These are phyloP conservation scores for Micromys minutus DNA, from an alignment of 2,113 vertebrate species.

Conservation along the genomic window DNA sequence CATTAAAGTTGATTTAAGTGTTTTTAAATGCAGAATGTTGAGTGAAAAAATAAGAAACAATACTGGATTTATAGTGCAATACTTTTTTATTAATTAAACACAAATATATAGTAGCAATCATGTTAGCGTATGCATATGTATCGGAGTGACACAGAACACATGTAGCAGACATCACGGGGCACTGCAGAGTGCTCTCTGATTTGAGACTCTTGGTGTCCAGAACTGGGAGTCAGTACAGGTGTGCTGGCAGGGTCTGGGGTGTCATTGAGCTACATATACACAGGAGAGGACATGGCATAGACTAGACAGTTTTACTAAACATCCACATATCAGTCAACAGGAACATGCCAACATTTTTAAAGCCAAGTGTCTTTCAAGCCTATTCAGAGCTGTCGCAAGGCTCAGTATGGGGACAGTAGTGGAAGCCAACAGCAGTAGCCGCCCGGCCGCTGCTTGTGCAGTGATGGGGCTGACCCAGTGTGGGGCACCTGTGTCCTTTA, in stretches of 20 bases:
- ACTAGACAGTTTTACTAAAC: not conserved
- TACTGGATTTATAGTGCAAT: not conserved
- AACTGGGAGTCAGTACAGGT: not conserved
- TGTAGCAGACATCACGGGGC: not conserved
- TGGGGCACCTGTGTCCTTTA: not conserved
- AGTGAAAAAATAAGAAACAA: not conserved
- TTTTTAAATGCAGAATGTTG: slow-evolving; percentile 13
- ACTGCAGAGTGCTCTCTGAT: not conserved
- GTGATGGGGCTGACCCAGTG: not conserved
- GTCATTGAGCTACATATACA: not conserved
- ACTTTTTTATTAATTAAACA: not conserved
- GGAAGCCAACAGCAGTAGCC: not conserved
- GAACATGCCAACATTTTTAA: not conserved
- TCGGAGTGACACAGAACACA: not conserved
- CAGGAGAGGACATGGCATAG: not conserved
- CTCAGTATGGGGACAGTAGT: not conserved
- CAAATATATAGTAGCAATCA: not conserved
- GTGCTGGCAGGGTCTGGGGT: not conserved
- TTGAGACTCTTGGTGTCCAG: not conserved
- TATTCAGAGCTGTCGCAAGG: not conserved
- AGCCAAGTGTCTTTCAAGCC: not conserved
- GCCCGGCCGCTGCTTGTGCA: not conserved
- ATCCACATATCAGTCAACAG: not conserved
- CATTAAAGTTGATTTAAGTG: not conserved
- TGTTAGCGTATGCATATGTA: not conserved